Evolutionary conservation across 1,140 invertebrate species (phyloP), one percentile per base, ranked within the genome.

Genomic region (Vanessa tameamea): DNA sequence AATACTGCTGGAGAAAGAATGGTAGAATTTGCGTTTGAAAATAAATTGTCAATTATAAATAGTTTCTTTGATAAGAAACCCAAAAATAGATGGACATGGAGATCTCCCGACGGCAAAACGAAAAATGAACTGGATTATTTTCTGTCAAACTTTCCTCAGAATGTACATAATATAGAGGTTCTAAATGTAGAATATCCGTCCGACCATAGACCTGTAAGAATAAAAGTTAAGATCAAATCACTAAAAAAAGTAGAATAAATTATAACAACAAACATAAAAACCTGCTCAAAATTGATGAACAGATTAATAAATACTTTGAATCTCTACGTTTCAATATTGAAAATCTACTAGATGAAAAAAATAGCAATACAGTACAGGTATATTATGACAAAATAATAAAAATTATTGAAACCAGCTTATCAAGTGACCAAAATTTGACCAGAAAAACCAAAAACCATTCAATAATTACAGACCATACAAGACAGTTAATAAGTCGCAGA

Each of bases 371-470:
- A 61, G 31, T 26, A 61, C 59, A 61, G 31, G 23, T 1, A 26
- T 61, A 61, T 61, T 61, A 61, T 61, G 59, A 61, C 59, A 61
- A 61, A 61, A 37, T 61, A 26, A 61, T 61, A 61, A 61, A 61
- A 15, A 61, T 61, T 59, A 59, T 59, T 26, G 55, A 59, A 59
- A 59, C 26, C 55, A 59, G 55, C 55, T 59, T 59, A 26, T n/a
- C 23, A 20, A 15, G n/a, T 51, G 50, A 11, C 50, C 50, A 51
- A 51, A 51, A 51, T 15, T 51, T 15, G 13, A 15, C 14, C 50
- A 51, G 3, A 51, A n/a, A 51, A 51, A 51, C 14, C 50, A 51
- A n/a, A 51, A 51, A 51, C 14, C 50, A 51, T 14, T 51, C 50
- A 51, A n/a, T 51, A 51, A 51, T 51, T 51, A 37, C 59, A 37